phyloP scores from a whole-genome alignment of 2,113 vertebrate genomes.

The Pyxicephalus adspersus region DNA sequence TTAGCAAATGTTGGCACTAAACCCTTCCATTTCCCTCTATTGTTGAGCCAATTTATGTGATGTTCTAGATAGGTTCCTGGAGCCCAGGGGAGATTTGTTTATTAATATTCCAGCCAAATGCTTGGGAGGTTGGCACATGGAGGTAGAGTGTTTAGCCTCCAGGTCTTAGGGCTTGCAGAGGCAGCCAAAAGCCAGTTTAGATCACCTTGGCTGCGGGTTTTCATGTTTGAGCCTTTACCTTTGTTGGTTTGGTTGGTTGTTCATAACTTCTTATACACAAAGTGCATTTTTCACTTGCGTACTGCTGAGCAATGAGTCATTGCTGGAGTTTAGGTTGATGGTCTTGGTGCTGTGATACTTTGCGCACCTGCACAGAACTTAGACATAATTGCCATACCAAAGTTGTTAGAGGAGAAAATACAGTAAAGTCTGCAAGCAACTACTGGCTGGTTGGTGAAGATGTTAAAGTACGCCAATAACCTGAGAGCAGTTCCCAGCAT shows the following conservation, averaged over 20 bases:
- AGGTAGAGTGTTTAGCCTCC: conserved; percentile 50
- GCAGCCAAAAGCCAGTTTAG: conserved; percentile 40
- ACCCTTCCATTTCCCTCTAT: conserved; percentile 35
- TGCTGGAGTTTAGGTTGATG: neutral
- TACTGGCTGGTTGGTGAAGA: neutral
- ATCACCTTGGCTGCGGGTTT: conserved; percentile 34
- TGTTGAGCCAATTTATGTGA: conserved; percentile 51
- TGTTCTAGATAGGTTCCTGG: conserved; percentile 49
- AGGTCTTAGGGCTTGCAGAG: conserved; percentile 40
- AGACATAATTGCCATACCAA: neutral
- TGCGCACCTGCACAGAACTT: conserved; percentile 36
- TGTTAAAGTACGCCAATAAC: neutral
- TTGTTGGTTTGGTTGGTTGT: conserved; percentile 27
- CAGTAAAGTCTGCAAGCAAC: neutral
- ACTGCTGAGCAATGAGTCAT: conserved; percentile 7
- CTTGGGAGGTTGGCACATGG: conserved; percentile 50
- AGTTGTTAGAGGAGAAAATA: conserved; percentile 3
- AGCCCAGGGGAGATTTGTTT: conserved; percentile 49
- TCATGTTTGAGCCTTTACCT: conserved; percentile 7
- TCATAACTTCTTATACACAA: conserved; percentile 23
- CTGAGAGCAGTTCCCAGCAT: neutral
- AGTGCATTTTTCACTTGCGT: conserved; percentile 22
- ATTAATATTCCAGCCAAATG: conserved; percentile 54
- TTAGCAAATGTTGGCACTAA: conserved; percentile 50
- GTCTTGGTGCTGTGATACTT: neutral